phyloP scores from a whole-genome alignment of 2,797 vertebrate genomes.

The Thripadectes ignobilis region DNA sequence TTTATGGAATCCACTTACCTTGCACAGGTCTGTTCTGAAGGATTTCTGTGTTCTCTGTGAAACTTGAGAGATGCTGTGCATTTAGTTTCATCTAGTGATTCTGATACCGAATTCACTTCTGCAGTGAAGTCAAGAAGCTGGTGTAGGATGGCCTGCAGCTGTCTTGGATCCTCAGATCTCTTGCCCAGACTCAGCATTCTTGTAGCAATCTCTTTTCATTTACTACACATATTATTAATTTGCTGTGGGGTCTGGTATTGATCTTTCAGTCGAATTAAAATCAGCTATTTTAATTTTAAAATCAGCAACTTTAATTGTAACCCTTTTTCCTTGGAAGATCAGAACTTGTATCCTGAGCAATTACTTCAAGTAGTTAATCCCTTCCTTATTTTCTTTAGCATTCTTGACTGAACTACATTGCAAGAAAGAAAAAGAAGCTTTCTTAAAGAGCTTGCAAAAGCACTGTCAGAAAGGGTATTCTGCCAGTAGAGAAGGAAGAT shows the following conservation, averaged over 20 bases:
- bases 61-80: neutral
- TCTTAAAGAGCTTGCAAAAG: neutral
- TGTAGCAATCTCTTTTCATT: neutral
- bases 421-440: neutral
- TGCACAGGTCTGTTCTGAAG: neutral
- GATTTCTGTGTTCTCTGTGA: neutral
- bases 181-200: neutral
- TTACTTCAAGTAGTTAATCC: neutral
- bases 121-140: neutral
- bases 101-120: neutral
- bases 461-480: neutral
- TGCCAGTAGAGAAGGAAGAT: neutral
- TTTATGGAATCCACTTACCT: neutral
- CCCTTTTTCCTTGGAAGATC: neutral
- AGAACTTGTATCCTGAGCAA: neutral
- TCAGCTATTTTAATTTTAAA: neutral
- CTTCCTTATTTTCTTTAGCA: neutral
- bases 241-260: neutral
- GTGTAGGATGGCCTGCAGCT: neutral
- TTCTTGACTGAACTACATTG: neutral
- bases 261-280: constrained; percentile 19
- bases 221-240: neutral
- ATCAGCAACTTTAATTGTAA: neutral
- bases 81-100: neutral
- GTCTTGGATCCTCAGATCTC: neutral